These are phyloP conservation scores for Perithous albicinctus DNA, from an alignment of 2,888 invertebrate species.

Conservation along the genomic window DNA sequence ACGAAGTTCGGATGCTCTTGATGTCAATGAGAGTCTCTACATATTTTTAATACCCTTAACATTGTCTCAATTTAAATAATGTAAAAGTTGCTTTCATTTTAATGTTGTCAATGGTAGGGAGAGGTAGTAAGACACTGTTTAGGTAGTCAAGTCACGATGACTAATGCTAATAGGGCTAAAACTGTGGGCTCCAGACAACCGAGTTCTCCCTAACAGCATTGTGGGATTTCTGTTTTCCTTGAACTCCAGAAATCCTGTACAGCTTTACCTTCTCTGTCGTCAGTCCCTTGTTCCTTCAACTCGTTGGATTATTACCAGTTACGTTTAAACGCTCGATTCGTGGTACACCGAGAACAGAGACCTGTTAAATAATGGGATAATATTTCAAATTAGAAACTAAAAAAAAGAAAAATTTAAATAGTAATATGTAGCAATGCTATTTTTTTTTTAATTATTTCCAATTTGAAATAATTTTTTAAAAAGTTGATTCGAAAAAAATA, in stretches of 20 bases:
- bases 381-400: too few species aligned
- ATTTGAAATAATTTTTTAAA: too few species aligned
- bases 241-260: too few species aligned
- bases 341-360: slow-evolving; percentile 41
- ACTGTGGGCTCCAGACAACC: slow-evolving; percentile 22
- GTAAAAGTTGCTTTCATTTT: slow-evolving; percentile 16
- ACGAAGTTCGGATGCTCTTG: not conserved
- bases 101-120: not conserved
- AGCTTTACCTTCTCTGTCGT: slow-evolving; percentile 22
- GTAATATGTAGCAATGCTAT: too few species aligned
- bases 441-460: too few species aligned
- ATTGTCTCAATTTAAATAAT: slow-evolving; percentile 2
- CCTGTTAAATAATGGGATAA: too few species aligned
- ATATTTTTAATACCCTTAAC: not conserved
- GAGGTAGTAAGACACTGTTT: not conserved
- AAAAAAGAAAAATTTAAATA: too few species aligned
- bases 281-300: slow-evolving; percentile 54
- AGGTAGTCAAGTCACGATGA: slow-evolving; percentile 65
- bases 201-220: slow-evolving; percentile 49
- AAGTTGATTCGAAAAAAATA: too few species aligned
- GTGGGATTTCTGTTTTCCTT: slow-evolving; percentile 45
- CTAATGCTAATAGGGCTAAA: slow-evolving; percentile 60
- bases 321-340: slow-evolving; percentile 43
- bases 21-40: not conserved
- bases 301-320: slow-evolving; percentile 53